Evolutionary conservation across 2,888 invertebrate species (phyloP), one percentile per base, ranked within the genome.

Genomic region (Eurois occulta): DNA sequence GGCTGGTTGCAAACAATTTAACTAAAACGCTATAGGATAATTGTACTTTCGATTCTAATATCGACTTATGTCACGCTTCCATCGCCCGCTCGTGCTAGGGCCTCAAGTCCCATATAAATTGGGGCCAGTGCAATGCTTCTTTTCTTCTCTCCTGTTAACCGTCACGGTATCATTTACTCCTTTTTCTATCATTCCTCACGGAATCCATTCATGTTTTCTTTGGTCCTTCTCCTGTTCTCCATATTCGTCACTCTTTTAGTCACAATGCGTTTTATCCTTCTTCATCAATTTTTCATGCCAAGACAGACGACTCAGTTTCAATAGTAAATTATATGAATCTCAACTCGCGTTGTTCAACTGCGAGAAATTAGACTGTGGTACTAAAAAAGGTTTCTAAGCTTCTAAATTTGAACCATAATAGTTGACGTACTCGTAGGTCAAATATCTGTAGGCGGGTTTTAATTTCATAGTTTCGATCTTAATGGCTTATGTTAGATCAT

Each of bases 401-500:
- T 71, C 43, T 24, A 41, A 58, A 80, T 28, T 41, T 43, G 6
- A 65, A 38, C 46, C 18, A 32, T 41, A 55, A 52, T 52, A 52
- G 67, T 60, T 73, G 43, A 73, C 24, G 43, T n/a, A n/a, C n/a
- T n/a, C n/a, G n/a, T 81, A 41, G 32, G 16, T 7, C 43, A 60
- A 43, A 28, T 67, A n/a, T 43, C 38, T 62, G 46, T 67, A 52
- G 52, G 58, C 41, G 66, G 58, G 52, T 83, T 66, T 43, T 62
- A 67, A 77, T 83, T 77, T 71, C 18, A 67, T 77, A 46, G 32
- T 67, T 77, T 24, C 64, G 35, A 28, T 38, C 52, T 46, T 67
- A 67, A 67, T 67, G 41, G 32, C n/a, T 67, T 38, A 64, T 46
- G 35, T 24, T 55, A 46, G 38, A 64, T 82, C 2, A 69, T 68